A percentile compares a stretch with the other conserved stretches of the same genome.
Evolutionary conservation across 1,140 invertebrate species (phyloP).

Genomic region (Pteromalus puparum): DNA sequence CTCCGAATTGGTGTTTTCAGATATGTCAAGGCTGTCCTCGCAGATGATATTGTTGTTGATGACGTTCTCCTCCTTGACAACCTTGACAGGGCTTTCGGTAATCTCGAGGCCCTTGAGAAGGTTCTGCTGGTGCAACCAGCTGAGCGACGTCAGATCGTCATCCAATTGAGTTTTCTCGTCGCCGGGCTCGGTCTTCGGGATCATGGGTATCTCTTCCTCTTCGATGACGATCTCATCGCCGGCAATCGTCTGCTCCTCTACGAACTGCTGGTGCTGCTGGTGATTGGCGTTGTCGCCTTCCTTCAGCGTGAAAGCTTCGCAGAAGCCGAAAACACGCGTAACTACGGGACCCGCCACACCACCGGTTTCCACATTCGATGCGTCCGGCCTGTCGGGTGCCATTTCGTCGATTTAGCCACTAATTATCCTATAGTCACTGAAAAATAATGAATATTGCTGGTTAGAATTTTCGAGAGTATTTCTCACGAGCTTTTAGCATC

Average conservation of each 20-base stretch:
- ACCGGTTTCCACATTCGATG: conserved; percentile 66
- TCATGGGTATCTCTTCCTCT: neutral
- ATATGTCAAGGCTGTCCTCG: conserved; percentile 67
- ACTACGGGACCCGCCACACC: conserved; percentile 60
- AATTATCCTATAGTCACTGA: conserved; percentile 64
- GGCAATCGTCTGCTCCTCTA: conserved; percentile 32
- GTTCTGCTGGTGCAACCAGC: conserved; percentile 94
- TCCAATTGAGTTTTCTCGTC: conserved; percentile 73
- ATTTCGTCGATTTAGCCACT: conserved; percentile 57
- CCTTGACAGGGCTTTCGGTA: conserved; percentile 65
- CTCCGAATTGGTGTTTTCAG: conserved; percentile 68
- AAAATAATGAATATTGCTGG: conserved; percentile 46
- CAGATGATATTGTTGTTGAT: conserved; percentile 68
- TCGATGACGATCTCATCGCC: conserved; percentile 33
- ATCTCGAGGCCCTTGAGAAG: conserved; percentile 84
- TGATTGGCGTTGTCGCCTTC: conserved; percentile 61
- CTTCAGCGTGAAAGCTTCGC: conserved; percentile 54
- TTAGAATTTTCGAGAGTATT: neutral
- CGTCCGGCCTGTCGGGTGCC: conserved; percentile 73
- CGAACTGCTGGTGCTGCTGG: neutral
- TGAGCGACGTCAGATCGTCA: conserved; percentile 91
- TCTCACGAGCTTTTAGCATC: neutral
- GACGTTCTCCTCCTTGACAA: conserved; percentile 66
- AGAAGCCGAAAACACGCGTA: conserved; percentile 53
- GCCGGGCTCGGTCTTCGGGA: conserved; percentile 18